Percentiles rank a stretch among this genome's conserved stretches.
Evolutionary conservation across 64 coral and sea anemone species (phyloP).

Genomic region (Actinia tenebrosa): DNA sequence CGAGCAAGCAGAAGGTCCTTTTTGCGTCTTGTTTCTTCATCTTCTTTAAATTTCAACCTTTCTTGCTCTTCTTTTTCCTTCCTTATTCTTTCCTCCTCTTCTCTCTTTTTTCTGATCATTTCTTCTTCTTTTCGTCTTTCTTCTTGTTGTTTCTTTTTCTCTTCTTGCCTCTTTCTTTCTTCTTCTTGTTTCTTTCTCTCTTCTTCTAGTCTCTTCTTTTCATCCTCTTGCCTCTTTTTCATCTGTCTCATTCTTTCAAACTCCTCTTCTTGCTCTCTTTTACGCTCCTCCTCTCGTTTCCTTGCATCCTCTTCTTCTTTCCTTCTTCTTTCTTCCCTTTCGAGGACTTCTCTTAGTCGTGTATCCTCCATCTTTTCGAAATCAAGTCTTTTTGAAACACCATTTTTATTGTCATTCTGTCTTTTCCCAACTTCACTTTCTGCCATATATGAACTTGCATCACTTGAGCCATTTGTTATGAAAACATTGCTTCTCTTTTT

Average conservation of each 20-base stretch:
- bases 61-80: slow-evolving; percentile 64
- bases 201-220: slow-evolving; percentile 38
- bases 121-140: slow-evolving; percentile 38
- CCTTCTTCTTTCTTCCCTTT: slow-evolving; percentile 13
- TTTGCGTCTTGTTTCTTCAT: slow-evolving; percentile 57
- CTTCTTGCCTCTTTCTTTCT: slow-evolving; percentile 34
- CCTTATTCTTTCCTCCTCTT: slow-evolving; percentile 25
- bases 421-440: background rate
- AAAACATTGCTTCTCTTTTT: slow-evolving; percentile 38
- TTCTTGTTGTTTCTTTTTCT: slow-evolving; percentile 46
- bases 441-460: slow-evolving; percentile 19
- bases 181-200: slow-evolving; percentile 24
- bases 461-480: slow-evolving; percentile 36
- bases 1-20: slow-evolving; percentile 77
- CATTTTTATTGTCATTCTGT: too few relatives aligned
- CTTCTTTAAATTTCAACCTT: slow-evolving; percentile 54
- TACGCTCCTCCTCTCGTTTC: slow-evolving; percentile 6
- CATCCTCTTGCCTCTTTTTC: slow-evolving; percentile 20
- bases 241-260: slow-evolving; percentile 22
- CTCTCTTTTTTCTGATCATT: slow-evolving; percentile 10
- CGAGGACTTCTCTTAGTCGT: background rate
- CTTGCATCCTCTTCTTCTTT: background rate
- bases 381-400: too few relatives aligned
- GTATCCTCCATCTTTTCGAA: slow-evolving; percentile 15
- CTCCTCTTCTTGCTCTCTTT: slow-evolving; percentile 5